Evolutionary conservation across 2,888 invertebrate genomes (phyloP), one percentile per base, ranked within the genome.

Genomic region (Amphiduros pacificus): DNA sequence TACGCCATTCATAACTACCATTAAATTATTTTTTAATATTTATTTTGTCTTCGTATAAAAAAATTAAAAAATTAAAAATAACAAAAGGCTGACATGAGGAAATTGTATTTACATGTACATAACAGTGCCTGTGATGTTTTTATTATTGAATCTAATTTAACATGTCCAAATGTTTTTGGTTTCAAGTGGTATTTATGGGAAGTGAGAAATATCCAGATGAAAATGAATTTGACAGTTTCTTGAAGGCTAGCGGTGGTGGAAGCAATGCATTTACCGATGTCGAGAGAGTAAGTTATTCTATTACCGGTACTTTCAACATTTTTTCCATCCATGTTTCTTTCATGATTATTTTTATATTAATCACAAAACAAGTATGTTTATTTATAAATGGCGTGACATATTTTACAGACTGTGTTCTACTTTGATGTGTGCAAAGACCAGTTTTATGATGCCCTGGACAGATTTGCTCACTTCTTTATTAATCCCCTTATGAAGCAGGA

Each of bases 391-490:
- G n/a, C n/a, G n/a, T n/a, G n/a, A n/a, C n/a, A n/a, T n/a, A n/a
- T n/a, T 60, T 61, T 73, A 48, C 74, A 81, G 73, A 95, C 94
- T 0, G 88, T 90, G 0, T 95, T 93, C 83, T 90, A 93, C 81
- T 94, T 95, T 82, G 93, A 93, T 78, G 89, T 93, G 68, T 89
- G 91, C 61, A 91, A 92, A 80, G 89, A 90, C 74, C 85, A 91
- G 79, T 86, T 95, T 27, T 85, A 86, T 0, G 87, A 88, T 55
- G 90, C 90, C 0, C 85, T 95, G 79, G 93, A 94, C 78, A 89
- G 88, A 83, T 94, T 95, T 85, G 90, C 93, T 49, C 91, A 93
- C 76, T 90, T 94, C 84, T 92, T 95, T 80, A 91, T 92, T 65
- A 86, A 87, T 41, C 95, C 95, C 0, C 85, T 95, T 48, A 90